Conservation (phyloP, 2,797 vertebrate genomes). For the Discoglossus pictus region DNA sequence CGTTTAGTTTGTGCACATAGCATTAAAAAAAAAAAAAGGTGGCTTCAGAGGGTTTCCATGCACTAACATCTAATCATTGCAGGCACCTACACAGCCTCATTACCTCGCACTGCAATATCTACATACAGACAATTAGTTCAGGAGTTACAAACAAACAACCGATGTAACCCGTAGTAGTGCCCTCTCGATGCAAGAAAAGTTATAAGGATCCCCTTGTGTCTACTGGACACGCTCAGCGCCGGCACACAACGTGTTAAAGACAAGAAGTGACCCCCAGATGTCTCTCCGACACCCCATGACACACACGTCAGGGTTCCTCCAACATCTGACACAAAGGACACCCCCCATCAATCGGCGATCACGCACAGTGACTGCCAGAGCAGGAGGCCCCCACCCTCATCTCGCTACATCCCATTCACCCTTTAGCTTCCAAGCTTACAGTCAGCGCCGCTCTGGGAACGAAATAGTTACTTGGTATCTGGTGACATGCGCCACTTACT, state of each 20-base stretch:
- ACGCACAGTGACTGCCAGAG: background rate
- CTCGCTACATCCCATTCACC: background rate
- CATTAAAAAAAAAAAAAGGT: background rate
- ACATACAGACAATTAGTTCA: too few species aligned
- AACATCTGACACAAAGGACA: slow-evolving; percentile 28
- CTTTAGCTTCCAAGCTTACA: background rate
- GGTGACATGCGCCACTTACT: too few species aligned
- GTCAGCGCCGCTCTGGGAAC: too few species aligned
- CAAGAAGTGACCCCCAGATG: background rate
- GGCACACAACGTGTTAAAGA: slow-evolving; percentile 25
- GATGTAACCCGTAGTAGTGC: too few species aligned
- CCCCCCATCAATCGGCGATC: slow-evolving; percentile 2
- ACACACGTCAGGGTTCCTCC: background rate
- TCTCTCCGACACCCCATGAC: slow-evolving; percentile 1
- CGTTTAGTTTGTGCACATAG: background rate
- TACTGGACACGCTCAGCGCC: background rate
- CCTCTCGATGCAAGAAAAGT: too few species aligned
- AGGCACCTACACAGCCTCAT: too few species aligned
- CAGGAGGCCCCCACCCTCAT: slow-evolving; percentile 1
- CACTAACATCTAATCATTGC: too few species aligned
- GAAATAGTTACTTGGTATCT: too few species aligned
- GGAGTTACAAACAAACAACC: too few species aligned
- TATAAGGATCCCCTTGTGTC: too few species aligned
- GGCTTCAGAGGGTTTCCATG: too few species aligned
- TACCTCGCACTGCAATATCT: too few species aligned